Base-by-base conservation (phyloP, 2,888 invertebrate genomes). In the Xestia c-nigrum region DNA sequence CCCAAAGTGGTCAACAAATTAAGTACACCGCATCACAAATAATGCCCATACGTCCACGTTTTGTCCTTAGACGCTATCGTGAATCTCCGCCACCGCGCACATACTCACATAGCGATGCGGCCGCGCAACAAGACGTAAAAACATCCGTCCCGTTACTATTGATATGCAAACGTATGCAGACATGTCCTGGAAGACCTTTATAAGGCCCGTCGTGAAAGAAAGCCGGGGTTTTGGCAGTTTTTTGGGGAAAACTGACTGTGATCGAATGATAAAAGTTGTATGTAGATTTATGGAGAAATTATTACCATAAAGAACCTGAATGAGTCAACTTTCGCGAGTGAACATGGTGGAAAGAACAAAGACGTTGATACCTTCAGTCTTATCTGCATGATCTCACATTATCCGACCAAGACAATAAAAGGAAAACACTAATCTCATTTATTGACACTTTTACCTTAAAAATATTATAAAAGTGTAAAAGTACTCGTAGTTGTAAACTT, bases 161-260 rank as follows among this genome's bases (percentile, higher is more conserved):
- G 74, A 73, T 86, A 88, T 88, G 86, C 86, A 81, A 84, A 86
- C 78, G 43, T 67, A 86, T 87, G 80, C 87, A 76, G 78, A 68
- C 71, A 21, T 71, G 68, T 76, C 67, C 66, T 73, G 77, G 76
- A 73, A 76, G 55, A 66, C 76, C 68, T 75, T 65, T 64, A 38
- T 47, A 69, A 40, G 65, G 61, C 14, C 61, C 14, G 43, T 64
- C 24, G 47, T 24, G 64, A 61, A 64, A 78, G 63, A 55, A 68
- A 76, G 64, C 4, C 63, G 59, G 19, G 2, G 16, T 24, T 70
- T 72, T 65, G 40, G 31, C 40, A 12, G 40, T 73, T 65, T 74
- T 77, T 85, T 82, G 63, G 47, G 68, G 67, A 85, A 76, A 79
- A 67, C 5, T 24, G 31, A 1, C 21, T 6, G 43, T 38, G 70